These are phyloP conservation scores for Napeogenes inachia DNA, from an alignment of 2,888 invertebrate genomes.

Conservation along the genomic window DNA sequence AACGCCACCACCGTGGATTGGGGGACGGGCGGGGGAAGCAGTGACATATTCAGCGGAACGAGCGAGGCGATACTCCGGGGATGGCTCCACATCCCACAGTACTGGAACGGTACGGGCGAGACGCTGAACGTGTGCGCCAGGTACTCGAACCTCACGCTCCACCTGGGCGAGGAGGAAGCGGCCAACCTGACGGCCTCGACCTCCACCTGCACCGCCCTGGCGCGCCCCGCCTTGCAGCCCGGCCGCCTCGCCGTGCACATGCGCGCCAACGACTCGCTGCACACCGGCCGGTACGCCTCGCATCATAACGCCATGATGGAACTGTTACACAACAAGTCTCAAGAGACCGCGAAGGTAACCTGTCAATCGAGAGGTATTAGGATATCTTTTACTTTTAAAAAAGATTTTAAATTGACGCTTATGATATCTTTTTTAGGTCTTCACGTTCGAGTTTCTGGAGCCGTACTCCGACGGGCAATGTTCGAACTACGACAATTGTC, in stretches of 20 bases:
- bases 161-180: conserved; percentile 71
- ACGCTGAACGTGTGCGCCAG: conserved; percentile 87
- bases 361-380: too few species aligned
- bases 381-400: too few species aligned
- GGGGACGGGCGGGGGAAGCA: conserved; percentile 82
- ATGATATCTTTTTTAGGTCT: conserved; percentile 66
- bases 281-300: conserved; percentile 77
- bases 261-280: conserved; percentile 80
- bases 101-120: conserved; percentile 83
- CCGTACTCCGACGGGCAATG: conserved; percentile 91
- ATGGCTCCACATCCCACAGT: conserved; percentile 87
- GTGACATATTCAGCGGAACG: conserved; percentile 81
- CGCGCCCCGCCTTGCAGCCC: conserved; percentile 81
- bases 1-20: conserved; percentile 91
- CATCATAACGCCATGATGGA: conserved; percentile 89
- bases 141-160: conserved; percentile 83
- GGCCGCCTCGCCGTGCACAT: conserved; percentile 82
- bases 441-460: conserved; percentile 92
- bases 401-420: background rate
- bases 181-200: conserved; percentile 82
- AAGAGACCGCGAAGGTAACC: conserved; percentile 83
- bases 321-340: conserved; percentile 84
- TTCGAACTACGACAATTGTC: conserved; percentile 86
- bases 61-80: conserved; percentile 89
- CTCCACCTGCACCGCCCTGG: conserved; percentile 82